Base-by-base conservation (phyloP, 2,888 invertebrate species). In the Timema cristinae region DNA sequence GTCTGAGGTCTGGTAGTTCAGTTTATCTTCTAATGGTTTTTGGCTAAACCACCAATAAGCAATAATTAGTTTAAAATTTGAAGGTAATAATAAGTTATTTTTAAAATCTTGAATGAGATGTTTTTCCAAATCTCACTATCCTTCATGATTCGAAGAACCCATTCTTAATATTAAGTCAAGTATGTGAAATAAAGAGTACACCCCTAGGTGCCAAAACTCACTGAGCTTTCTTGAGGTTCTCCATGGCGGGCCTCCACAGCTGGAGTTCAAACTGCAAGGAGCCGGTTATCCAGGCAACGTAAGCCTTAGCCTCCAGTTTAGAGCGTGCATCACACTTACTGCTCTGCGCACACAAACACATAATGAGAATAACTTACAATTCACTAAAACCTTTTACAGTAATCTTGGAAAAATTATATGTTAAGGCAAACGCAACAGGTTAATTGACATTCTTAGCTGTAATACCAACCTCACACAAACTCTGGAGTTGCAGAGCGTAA, bases 301-400 rank as follows among this genome's bases (percentile, higher is more conserved):
- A 99, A 2, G 98, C 98, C 84, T 98, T 92, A 68, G 94, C 92
- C 83, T 98, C 98, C 48, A 98, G 84, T 81, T 95, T 96, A n/a
- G 97, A 95, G 77, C 97, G 88, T 0, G 96, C 95, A 83, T 97
- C 95, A 81, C 95, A 95, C 67, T 89, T 87, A 0, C 92, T 90
- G 74, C 89, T 89, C 89, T 92, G 80, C 13, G n/a, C 54, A 54
- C 54, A 13, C 54, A 54, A 54, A 54, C 4, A 54, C 54, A 54
- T 54, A 1, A 54, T 13, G n/a, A 2, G 11, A 13, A 54, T 54
- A 54, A 54, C 4, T n/a, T 13, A 54, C 54, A 54, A 54, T 13
- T n/a, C n/a, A 54, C 11, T 54, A 13, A 54, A n/a, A 54, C 54
- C 54, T 13, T 13, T 13, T 13, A 54, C 11, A 54, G 11, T n/a